Percentiles rank a stretch among this genome's conserved stretches.
These are phyloP conservation scores for Tetheella fluctuosa DNA, from an alignment of 2,888 invertebrate genomes.

Conservation along the genomic window DNA sequence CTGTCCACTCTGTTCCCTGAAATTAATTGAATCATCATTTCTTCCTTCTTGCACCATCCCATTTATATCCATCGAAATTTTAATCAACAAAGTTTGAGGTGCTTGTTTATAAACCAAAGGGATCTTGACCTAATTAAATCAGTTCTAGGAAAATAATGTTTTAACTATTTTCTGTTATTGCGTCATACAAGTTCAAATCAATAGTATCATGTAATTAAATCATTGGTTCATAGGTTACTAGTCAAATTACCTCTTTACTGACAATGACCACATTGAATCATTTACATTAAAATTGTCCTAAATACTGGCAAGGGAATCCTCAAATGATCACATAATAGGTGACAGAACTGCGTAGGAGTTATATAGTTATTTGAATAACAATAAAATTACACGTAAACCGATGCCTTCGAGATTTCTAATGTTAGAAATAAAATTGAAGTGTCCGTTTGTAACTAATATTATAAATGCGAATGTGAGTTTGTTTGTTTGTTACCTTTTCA, in stretches of 20 bases:
- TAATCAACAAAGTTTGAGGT: not conserved
- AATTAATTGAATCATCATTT: too few relatives aligned
- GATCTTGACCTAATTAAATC: slow-evolving; percentile 4
- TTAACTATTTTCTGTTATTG: slow-evolving; percentile 2
- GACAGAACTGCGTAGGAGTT: too few relatives aligned
- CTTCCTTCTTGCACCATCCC: not conserved
- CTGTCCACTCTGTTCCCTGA: slow-evolving; percentile 50
- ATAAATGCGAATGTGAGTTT: too few relatives aligned
- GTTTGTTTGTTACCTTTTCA: too few relatives aligned
- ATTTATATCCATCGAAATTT: not conserved
- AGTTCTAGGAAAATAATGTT: slow-evolving; percentile 4
- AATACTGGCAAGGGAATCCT: too few relatives aligned
- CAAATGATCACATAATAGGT: not conserved
- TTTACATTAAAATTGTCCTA: not conserved
- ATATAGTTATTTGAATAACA: too few relatives aligned
- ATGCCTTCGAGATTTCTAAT: too few relatives aligned
- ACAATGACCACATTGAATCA: slow-evolving; percentile 2
- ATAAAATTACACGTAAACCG: too few relatives aligned
- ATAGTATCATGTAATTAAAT: not conserved
- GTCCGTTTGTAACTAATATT: too few relatives aligned
- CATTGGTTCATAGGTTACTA: not conserved
- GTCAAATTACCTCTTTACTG: slow-evolving; percentile 13
- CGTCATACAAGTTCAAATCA: not conserved
- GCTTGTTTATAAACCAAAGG: not conserved
- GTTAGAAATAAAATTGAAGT: too few relatives aligned